These are phyloP conservation scores for Liolophura sinensis DNA, from an alignment of 1,140 invertebrate species.

Conservation along the genomic window DNA sequence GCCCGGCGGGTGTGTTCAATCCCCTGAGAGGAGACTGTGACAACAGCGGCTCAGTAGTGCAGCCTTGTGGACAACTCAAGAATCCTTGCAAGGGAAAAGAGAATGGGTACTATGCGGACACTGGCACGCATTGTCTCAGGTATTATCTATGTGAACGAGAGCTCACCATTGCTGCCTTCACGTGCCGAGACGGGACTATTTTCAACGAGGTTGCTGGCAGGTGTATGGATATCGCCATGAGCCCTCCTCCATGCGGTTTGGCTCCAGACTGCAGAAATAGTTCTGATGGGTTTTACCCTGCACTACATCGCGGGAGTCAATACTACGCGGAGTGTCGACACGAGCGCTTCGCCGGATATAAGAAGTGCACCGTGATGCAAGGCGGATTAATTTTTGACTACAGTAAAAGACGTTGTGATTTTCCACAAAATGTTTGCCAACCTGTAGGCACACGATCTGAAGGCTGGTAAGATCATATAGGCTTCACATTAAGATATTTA, in stretches of 20 bases:
- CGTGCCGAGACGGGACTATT: constrained; percentile 6
- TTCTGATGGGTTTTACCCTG: constrained; percentile 13
- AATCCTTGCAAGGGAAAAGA: constrained; percentile 16
- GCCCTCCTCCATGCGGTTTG: constrained; percentile 6
- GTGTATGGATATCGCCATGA: constrained; percentile 9
- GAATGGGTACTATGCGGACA: constrained; percentile 15
- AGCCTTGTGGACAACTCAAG: constrained; percentile 16
- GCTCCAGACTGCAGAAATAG: constrained; percentile 6
- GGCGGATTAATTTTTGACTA: constrained; percentile 13
- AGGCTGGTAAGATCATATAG: constrained; percentile 3
- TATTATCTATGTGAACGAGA: constrained; percentile 18
- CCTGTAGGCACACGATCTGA: not conserved
- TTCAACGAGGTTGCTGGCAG: not conserved
- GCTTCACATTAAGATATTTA: too few species aligned
- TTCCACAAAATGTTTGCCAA: constrained; percentile 6
- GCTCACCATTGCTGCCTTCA: constrained; percentile 10
- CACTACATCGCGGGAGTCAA: constrained; percentile 7
- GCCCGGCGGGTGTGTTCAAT: constrained; percentile 23
- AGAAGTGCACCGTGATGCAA: constrained; percentile 4
- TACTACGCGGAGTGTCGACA: constrained; percentile 9
- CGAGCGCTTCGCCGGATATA: constrained; percentile 1
- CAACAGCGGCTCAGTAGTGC: constrained; percentile 1
- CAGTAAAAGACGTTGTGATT: constrained; percentile 4
- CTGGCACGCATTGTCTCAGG: not conserved
- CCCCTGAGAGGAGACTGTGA: constrained; percentile 15